Base-by-base conservation (phyloP, 2,888 invertebrate genomes). In the Trichogramma evanescens region DNA sequence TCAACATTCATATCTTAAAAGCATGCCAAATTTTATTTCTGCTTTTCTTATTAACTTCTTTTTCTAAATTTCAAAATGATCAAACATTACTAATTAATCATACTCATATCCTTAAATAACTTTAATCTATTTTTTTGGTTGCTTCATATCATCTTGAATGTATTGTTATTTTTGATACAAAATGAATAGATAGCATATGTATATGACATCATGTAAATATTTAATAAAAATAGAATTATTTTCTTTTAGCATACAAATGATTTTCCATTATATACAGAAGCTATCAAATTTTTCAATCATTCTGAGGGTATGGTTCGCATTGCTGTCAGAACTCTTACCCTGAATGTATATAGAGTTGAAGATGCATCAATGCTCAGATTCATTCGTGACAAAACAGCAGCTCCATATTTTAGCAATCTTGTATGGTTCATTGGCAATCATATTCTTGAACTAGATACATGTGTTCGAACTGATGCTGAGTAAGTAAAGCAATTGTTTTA, bases 381-480 rank as follows among this genome's bases (percentile, higher is more conserved):
- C 77, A 97, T 98, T 67, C 82, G 95, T 73, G 95, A 97, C 79
- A 89, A 92, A 79, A 97, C 98, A 45, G 97, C 97, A 7, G 96
- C 95, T 41, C 96, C 97, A 1, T 99, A 98, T 80, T 97, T 99
- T 78, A 95, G 95, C 68, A 98, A 99, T 80, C 84, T 99, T 59
- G 97, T 98, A 50, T 98, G 97, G 95, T 96, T 96, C 74, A 96
- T 99, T 73, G 97, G 97, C 57, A 96, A 94, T 80, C 95, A 98
- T 76, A 94, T 98, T 67, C 83, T 97, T 68, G 97, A 99, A 76
- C 81, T 99, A 68, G 95, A 99, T 78, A 86, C 87, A 4, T 98
- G 96, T 80, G 93, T 98, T 49, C 84, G 95, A 72, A 93, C 93
- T 72, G 95, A 96, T 80, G 92, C 93, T 64, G 95, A 97, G 93